Conservation (phyloP, 2,797 vertebrate genomes). For the Orientallactaga sibirica region DNA sequence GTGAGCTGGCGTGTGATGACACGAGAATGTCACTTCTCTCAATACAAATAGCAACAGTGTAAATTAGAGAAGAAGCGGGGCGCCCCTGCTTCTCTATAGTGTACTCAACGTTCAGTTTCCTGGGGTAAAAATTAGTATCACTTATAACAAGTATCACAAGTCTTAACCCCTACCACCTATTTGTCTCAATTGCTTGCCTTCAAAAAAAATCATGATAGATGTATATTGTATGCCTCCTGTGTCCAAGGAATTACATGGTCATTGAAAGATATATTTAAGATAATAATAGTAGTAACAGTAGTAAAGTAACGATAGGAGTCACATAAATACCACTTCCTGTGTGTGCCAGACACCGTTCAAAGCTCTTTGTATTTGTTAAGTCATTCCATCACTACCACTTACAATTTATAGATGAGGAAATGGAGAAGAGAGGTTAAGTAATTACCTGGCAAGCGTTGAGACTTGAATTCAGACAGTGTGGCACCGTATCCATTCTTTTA, state of each 20-base stretch:
- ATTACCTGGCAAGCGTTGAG: conserved; percentile 2
- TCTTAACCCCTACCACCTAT: background rate
- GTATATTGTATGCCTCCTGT: background rate
- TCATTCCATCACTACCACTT: conserved; percentile 1
- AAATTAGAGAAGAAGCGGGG: background rate
- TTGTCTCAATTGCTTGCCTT: conserved; percentile 32
- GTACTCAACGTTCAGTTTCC: background rate
- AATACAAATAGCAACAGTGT: background rate
- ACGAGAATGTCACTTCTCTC: conserved; percentile 14
- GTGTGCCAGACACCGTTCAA: background rate
- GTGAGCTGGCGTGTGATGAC: background rate
- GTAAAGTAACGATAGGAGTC: background rate
- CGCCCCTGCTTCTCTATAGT: background rate
- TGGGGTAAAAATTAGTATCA: background rate
- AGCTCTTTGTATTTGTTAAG: background rate
- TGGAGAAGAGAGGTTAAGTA: background rate
- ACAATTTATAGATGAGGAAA: conserved; percentile 33
- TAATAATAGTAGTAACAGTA: background rate
- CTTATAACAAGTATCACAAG: background rate
- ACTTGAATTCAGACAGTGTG: background rate
- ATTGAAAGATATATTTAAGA: background rate
- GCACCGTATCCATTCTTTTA: background rate
- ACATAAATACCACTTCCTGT: background rate
- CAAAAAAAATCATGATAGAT: background rate
- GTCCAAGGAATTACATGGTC: background rate